Percentiles rank a stretch among this genome's conserved stretches.
Conservation (phyloP, 2,888 invertebrate genomes). For the Drosophila koepferae region DNA sequence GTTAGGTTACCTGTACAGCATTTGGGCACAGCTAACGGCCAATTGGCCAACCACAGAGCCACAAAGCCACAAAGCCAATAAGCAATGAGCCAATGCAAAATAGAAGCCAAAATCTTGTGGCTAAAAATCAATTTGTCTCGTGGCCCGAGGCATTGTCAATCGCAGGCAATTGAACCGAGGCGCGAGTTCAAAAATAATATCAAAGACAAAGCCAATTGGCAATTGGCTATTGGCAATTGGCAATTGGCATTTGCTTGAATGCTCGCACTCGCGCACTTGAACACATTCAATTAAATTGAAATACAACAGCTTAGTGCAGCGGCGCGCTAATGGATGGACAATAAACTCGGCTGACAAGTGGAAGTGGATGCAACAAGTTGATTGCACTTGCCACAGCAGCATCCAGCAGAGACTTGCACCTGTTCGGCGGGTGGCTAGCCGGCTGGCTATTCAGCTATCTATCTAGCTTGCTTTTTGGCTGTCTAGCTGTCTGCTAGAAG, state of each 20-base stretch:
- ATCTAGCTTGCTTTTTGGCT: not conserved
- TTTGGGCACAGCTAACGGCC: conserved; percentile 52
- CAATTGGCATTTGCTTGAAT: conserved; percentile 20
- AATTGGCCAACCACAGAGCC: conserved; percentile 23
- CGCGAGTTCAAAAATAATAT: conserved; percentile 51
- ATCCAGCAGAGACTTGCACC: conserved; percentile 19
- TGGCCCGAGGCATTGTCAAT: conserved; percentile 34
- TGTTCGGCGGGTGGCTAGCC: conserved; percentile 30
- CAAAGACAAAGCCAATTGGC: not conserved
- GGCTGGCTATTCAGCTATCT: not conserved
- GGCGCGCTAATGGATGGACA: conserved; percentile 45
- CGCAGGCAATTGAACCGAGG: conserved; percentile 44
- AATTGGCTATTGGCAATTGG: conserved; percentile 12
- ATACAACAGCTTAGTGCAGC: conserved; percentile 28
- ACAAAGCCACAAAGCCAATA: conserved; percentile 40
- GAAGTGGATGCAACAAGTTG: conserved; percentile 53
- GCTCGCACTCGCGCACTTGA: conserved; percentile 21
- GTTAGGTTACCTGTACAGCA: conserved; percentile 32
- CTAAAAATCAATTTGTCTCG: conserved; percentile 28
- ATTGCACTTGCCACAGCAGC: conserved; percentile 55
- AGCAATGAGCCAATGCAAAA: conserved; percentile 17
- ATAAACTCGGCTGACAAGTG: conserved; percentile 73
- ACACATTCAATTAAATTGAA: conserved; percentile 25
- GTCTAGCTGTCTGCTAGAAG: not conserved
- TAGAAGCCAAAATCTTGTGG: conserved; percentile 1